Percentiles rank a stretch among this genome's conserved stretches.
These are phyloP conservation scores for Bubo scandiacus DNA, from an alignment of 2,113 vertebrate genomes.

Conservation along the genomic window DNA sequence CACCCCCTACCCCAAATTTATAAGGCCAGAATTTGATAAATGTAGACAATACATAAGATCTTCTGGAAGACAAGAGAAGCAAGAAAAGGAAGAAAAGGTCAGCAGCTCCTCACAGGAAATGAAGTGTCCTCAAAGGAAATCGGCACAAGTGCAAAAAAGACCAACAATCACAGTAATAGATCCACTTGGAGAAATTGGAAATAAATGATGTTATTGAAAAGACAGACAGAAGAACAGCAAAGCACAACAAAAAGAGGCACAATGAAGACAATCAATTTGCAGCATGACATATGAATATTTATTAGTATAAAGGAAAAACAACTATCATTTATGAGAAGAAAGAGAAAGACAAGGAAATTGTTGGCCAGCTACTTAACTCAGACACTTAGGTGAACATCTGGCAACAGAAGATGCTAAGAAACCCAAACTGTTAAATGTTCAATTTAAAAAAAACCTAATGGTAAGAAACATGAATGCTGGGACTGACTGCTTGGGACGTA, in stretches of 20 bases:
- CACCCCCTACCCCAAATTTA: neutral
- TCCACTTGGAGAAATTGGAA: neutral
- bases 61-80: neutral
- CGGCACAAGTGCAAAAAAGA: neutral
- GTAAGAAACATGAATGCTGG: neutral
- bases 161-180: neutral
- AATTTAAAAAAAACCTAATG: neutral
- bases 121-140: neutral
- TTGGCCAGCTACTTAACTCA: neutral
- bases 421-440: neutral
- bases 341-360: neutral
- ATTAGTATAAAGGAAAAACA: neutral
- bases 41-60: neutral
- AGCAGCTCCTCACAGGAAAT: neutral
- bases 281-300: neutral
- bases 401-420: neutral
- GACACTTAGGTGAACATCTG: neutral
- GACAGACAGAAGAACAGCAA: neutral
- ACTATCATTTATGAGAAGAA: neutral
- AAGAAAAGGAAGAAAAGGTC: neutral
- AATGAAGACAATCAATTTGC: neutral
- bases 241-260: neutral
- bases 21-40: neutral
- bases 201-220: neutral
- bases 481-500: neutral